Evolutionary conservation across 64 coral and sea anemone species (phyloP), one percentile per base, ranked within the genome.

Genomic region (Stichodactyla helianthus): DNA sequence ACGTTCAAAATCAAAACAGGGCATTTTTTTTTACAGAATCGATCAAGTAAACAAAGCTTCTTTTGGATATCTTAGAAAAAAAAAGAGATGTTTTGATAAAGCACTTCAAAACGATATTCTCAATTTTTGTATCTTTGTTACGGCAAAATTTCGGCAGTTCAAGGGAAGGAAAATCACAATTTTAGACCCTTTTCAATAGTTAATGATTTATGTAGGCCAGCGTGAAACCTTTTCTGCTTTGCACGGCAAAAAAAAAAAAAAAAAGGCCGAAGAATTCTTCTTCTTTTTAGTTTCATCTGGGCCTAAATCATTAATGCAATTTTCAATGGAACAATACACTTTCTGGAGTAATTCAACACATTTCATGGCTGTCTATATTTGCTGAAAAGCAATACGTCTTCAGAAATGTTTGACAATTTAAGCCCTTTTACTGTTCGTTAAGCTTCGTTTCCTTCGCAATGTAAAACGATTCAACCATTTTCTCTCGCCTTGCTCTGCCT

Each of bases 391-490:
- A 51, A 81, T 81, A 52, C 50, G 52, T 81, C 17, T 81, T 81
- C 52, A 22, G 31, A 81, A 52, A 14, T 81, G 14, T 81, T 81
- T 81, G 78, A 52, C 78, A 81, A 81, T 81, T 81, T 81, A 81
- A 81, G 78, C 50, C 51, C 52, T 52, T 20, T 81, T 54, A 81
- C 78, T 81, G 52, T 81, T 31, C 68, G 2, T 23, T 74, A 9
- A 74, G 22, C 31, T 9, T 26, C 68, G 68, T 74, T 74, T 31
- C 68, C 68, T 74, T 74, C 68, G 68, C 68, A 23, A 74, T 74
- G 12, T 35, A 4, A 74, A 74, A 74, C n/a, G 26, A 74, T 74
- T 74, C 68, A 74, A 13, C 26, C n/a, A 74, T 74, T 74, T 74
- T 74, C 68, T 74, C 68, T 74, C 68, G 68, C 68, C 68, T 74